Conservation (phyloP, 2,797 vertebrate species). For the Channallabes apus region DNA sequence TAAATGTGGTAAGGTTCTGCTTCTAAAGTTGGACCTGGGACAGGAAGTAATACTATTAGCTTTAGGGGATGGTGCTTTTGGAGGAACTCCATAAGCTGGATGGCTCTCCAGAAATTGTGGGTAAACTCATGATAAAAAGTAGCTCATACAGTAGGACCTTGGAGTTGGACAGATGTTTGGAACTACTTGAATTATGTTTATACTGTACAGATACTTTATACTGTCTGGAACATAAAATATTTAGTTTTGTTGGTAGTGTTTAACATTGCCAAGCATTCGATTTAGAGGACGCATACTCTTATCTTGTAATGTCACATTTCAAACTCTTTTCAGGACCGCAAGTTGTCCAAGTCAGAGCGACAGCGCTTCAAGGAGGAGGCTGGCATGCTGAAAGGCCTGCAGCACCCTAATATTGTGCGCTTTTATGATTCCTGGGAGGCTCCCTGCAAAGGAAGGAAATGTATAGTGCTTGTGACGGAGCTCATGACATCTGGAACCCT, state of each 20-base stretch:
- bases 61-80: constrained; percentile 44
- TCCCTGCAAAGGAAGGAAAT: constrained; percentile 96
- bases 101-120: constrained; percentile 44
- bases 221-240: too few species aligned
- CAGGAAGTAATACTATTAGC: constrained; percentile 39
- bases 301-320: background rate
- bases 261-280: background rate
- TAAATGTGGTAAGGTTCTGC: background rate
- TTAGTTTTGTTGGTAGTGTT: background rate
- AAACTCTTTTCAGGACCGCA: constrained; percentile 82
- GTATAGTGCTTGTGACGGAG: constrained; percentile 96
- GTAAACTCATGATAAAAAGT: constrained; percentile 57
- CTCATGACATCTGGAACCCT: constrained; percentile 98
- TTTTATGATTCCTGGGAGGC: constrained; percentile 99
- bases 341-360: constrained; percentile 91
- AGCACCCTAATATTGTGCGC: constrained; percentile 98
- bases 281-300: background rate
- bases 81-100: constrained; percentile 45
- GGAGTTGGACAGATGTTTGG: background rate
- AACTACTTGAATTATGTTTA: constrained; percentile 12
- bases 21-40: constrained; percentile 1
- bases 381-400: constrained; percentile 96
- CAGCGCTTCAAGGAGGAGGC: constrained; percentile 98
- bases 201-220: background rate
- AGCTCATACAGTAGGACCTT: constrained; percentile 60